Percentiles rank a stretch among this genome's conserved stretches.
Conservation (phyloP, 2,113 vertebrate genomes). For the Penelope pileata region DNA sequence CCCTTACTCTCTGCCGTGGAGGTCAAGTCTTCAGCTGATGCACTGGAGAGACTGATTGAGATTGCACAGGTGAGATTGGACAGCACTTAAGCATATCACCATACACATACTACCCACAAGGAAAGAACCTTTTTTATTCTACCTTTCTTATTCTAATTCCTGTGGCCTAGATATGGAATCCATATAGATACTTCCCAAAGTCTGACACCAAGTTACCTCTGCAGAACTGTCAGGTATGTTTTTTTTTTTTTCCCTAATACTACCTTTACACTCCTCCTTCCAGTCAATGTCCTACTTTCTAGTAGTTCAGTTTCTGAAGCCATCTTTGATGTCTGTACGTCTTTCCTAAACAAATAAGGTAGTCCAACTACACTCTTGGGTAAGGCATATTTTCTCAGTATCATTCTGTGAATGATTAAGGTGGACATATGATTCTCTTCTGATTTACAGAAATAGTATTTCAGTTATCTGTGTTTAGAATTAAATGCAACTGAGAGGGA, state of each 20-base stretch:
- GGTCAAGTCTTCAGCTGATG: not conserved
- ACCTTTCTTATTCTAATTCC: not conserved
- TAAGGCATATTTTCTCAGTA: not conserved
- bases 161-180: not conserved
- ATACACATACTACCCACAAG: not conserved
- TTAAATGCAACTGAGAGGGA: not conserved
- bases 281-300: not conserved
- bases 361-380: not conserved
- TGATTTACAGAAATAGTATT: accelerated
- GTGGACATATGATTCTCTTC: no score
- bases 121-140: not conserved
- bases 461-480: not conserved
- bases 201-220: no score
- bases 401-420: not conserved
- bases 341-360: not conserved
- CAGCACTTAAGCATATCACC: not conserved
- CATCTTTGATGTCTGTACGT: not conserved
- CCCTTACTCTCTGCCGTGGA: not conserved
- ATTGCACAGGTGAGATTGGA: not conserved
- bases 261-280: not conserved
- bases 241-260: not conserved
- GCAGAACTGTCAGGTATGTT: not conserved
- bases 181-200: not conserved
- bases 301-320: not conserved
- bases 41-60: not conserved